A percentile compares a stretch with the other conserved stretches of the same genome.
These are phyloP conservation scores for Endomychus coccineus DNA, from an alignment of 2,888 invertebrate species.

Conservation along the genomic window DNA sequence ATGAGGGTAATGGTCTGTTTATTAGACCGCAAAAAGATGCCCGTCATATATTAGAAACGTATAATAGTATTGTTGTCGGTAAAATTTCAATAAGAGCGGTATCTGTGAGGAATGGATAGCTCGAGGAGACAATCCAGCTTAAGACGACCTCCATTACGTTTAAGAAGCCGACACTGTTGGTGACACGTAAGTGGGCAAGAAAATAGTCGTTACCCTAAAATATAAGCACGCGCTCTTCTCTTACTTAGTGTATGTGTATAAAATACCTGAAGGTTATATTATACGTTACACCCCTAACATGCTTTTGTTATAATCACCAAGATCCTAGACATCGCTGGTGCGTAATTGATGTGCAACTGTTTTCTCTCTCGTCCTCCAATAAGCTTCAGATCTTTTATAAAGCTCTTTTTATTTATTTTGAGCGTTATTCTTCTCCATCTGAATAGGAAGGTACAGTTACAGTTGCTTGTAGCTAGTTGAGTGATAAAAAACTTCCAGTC, in stretches of 20 bases:
- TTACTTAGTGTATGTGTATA: too few relatives aligned
- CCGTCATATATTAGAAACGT: too few relatives aligned
- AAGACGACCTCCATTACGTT: background rate
- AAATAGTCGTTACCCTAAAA: background rate
- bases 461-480: slow-evolving; percentile 16
- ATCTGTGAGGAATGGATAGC: slow-evolving; percentile 1
- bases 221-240: slow-evolving; percentile 18
- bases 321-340: slow-evolving; percentile 14
- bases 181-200: slow-evolving; percentile 12
- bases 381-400: slow-evolving; percentile 8
- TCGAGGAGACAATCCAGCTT: background rate
- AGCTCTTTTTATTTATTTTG: slow-evolving; percentile 11
- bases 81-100: slow-evolving; percentile 1
- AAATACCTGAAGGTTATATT: background rate
- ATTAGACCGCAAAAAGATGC: background rate
- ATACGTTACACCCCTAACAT: slow-evolving; percentile 10
- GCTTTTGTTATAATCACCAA: slow-evolving; percentile 16
- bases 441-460: slow-evolving; percentile 17
- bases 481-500: slow-evolving; percentile 1
- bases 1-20: background rate
- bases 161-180: slow-evolving; percentile 8
- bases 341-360: slow-evolving; percentile 22
- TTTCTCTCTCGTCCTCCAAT: slow-evolving; percentile 12
- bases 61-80: slow-evolving; percentile 1
- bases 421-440: slow-evolving; percentile 18